Evolutionary conservation across 2,113 vertebrate species (phyloP).

Genomic region (Odocoileus hemionus): DNA sequence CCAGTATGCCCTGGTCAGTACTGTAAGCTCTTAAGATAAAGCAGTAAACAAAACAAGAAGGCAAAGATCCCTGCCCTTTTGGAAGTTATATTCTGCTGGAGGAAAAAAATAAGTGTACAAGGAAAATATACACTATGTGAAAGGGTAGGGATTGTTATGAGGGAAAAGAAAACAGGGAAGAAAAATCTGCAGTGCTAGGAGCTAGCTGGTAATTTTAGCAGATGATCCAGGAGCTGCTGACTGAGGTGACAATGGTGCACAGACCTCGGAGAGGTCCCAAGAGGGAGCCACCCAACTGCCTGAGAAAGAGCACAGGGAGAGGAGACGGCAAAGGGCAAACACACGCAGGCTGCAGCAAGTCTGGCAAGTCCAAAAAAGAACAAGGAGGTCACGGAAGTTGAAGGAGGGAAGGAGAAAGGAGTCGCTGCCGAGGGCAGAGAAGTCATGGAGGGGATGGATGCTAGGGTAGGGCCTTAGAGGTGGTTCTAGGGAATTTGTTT

Average conservation of each 20-base stretch:
- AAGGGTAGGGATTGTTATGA: not conserved
- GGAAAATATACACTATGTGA: not conserved
- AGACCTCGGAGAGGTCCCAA: not conserved
- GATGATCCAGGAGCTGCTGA: not conserved
- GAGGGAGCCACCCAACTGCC: not conserved
- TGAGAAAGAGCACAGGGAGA: not conserved
- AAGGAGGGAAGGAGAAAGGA: not conserved
- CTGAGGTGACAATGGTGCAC: not conserved
- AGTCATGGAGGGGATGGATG: fast-evolving
- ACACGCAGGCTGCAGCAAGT: not conserved
- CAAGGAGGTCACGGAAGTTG: not conserved
- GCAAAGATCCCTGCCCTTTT: not conserved
- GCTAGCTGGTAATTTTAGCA: not conserved
- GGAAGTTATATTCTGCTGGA: not conserved
- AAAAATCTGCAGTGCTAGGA: not conserved
- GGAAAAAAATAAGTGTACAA: not conserved
- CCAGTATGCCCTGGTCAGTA: not conserved
- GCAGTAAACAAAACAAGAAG: not conserved
- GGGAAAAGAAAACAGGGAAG: not conserved
- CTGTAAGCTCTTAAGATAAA: not conserved
- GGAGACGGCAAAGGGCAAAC: not conserved
- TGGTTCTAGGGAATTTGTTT: fast-evolving
- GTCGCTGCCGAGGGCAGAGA: not conserved
- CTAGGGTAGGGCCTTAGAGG: not conserved
- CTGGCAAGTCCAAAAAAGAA: not conserved